Conservation (phyloP, 2,797 vertebrate species). For the Diglossa cyanea region DNA sequence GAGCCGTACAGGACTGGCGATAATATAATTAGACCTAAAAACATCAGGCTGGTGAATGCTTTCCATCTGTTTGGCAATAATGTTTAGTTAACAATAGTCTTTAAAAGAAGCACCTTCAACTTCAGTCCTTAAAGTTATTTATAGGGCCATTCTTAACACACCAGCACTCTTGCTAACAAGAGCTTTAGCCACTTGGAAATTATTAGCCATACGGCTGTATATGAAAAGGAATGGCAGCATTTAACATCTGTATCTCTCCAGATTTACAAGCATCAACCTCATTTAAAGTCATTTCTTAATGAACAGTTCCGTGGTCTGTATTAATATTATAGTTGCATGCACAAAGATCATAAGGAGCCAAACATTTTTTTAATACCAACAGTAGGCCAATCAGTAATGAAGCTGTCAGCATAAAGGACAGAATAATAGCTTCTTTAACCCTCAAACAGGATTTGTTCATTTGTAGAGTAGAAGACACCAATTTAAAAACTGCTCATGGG, state of each 20-base stretch:
- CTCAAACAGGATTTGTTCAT: slow-evolving; percentile 80
- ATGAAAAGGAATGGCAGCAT: slow-evolving; percentile 73
- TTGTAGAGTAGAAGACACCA: slow-evolving; percentile 76
- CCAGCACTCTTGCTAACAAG: slow-evolving; percentile 78
- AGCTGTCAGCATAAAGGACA: slow-evolving; percentile 83
- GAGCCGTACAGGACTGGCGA: slow-evolving; percentile 87
- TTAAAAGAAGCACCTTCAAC: slow-evolving; percentile 87
- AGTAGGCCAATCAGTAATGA: slow-evolving; percentile 80
- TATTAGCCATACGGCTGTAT: slow-evolving; percentile 75
- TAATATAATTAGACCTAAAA: slow-evolving; percentile 98
- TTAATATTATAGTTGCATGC: slow-evolving; percentile 78
- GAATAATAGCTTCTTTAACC: slow-evolving; percentile 83
- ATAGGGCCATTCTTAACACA: slow-evolving; percentile 79
- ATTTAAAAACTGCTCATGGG: slow-evolving; percentile 82
- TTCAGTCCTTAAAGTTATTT: slow-evolving; percentile 83
- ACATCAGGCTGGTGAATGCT: slow-evolving; percentile 90
- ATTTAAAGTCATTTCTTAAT: slow-evolving; percentile 82
- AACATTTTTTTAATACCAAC: slow-evolving; percentile 80
- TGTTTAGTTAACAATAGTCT: slow-evolving; percentile 85
- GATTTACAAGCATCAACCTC: slow-evolving; percentile 77
- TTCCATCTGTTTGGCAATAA: slow-evolving; percentile 95
- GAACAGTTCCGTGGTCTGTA: slow-evolving; percentile 73
- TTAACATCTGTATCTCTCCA: slow-evolving; percentile 82
- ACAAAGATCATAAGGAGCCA: slow-evolving; percentile 81
- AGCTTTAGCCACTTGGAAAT: slow-evolving; percentile 82